A percentile compares a stretch with the other conserved stretches of the same genome.
Conservation (phyloP, 2,888 invertebrate species). For the Nemurella pictetii region DNA sequence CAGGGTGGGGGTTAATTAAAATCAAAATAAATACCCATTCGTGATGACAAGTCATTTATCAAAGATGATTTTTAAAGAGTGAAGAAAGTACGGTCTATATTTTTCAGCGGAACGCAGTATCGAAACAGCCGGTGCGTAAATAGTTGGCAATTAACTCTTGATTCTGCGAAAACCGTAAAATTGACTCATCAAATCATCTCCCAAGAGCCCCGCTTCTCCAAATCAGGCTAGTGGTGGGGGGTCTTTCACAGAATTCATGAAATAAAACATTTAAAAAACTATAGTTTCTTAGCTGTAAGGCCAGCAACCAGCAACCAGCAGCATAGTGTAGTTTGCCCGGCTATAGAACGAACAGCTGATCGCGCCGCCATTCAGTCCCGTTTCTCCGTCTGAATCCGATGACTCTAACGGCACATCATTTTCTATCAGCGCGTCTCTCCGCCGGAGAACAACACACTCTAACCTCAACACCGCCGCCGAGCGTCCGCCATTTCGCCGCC, state of each 20-base stretch:
- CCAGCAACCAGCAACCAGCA: neutral
- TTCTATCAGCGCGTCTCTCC: neutral
- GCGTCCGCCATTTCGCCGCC: too few species aligned
- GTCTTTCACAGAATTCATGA: too few species aligned
- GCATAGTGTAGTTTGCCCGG: neutral
- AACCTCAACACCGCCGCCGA: neutral
- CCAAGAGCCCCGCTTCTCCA: too few species aligned
- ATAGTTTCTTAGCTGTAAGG: too few species aligned
- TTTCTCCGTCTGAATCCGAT: neutral
- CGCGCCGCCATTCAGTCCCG: neutral
- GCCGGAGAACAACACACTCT: neutral
- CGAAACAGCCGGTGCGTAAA: neutral
- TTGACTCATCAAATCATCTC: too few species aligned
- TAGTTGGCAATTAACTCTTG: neutral
- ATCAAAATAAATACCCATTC: too few species aligned
- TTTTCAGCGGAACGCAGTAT: neutral
- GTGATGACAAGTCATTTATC: too few species aligned
- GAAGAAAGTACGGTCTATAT: neutral
- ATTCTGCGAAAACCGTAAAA: too few species aligned
- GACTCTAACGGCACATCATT: slow-evolving; percentile 10
- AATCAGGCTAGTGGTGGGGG: too few species aligned
- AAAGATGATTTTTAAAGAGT: too few species aligned
- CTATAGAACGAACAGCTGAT: slow-evolving; percentile 21
- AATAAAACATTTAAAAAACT: too few species aligned
- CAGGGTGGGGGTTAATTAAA: neutral